These are phyloP conservation scores for Colius striatus DNA, from an alignment of 2,113 vertebrate genomes.

Conservation along the genomic window DNA sequence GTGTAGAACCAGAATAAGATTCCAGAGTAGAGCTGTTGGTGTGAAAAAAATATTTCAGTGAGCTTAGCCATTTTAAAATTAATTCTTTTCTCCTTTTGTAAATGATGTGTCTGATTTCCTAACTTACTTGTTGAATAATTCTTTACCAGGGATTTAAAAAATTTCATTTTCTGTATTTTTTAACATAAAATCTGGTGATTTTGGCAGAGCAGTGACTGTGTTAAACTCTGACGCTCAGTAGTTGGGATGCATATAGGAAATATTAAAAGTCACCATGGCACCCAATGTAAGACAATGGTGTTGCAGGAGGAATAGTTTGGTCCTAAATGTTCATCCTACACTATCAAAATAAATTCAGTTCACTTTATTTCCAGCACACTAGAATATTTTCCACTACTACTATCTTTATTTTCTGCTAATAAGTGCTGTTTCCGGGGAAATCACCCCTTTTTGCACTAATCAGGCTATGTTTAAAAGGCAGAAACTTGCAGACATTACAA, in stretches of 20 bases:
- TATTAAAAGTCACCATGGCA: neutral
- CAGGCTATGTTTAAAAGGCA: neutral
- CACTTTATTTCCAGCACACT: neutral
- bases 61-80: neutral
- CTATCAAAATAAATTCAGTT: neutral
- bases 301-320: neutral
- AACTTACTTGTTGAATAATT: neutral
- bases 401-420: neutral
- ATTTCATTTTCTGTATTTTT: neutral
- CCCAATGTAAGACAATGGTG: neutral
- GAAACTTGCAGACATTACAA: neutral
- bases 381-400: neutral
- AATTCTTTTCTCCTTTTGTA: neutral
- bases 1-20: neutral
- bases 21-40: fast-evolving
- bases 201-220: neutral
- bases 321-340: neutral
- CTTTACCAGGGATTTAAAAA: neutral
- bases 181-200: neutral
- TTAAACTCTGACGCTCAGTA: neutral
- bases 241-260: neutral
- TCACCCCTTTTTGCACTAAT: neutral
- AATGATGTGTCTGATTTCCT: neutral
- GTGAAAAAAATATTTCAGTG: neutral
- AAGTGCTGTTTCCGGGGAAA: neutral